Evolutionary conservation across 2,113 vertebrate species (phyloP), one percentile per base, ranked within the genome.

Genomic region (Gila orcuttii): DNA sequence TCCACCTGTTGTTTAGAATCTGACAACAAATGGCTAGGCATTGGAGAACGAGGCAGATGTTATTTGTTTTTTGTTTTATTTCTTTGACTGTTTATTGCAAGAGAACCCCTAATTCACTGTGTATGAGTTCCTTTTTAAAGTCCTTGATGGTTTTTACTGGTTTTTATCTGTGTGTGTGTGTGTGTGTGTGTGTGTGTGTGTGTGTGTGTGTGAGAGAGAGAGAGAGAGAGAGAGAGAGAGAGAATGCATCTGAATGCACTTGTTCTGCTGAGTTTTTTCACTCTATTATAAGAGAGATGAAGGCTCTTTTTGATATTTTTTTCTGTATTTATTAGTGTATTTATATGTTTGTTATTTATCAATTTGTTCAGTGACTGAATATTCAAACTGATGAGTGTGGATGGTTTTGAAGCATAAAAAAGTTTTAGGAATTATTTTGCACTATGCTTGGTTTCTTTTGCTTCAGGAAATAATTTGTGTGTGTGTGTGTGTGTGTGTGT

Each of bases 341-440:
- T 55, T 71, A 71, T 82, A 62, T 85, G 71, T 60, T 21, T 91
- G 91, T 91, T 86, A 90, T 93, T 92, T 92, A 77, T 93, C 23
- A 31, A 57, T 75, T 76, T 78, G 90, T 85, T 90, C 85, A 69
- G 60, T 86, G 88, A 73, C 60, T 91, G 89, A 62, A 19, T 87
- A 89, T 82, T 84, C 2, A 79, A 62, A 78, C 59, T 76, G 73
- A 89, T 86, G 82, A 82, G 89, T 90, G 85, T 87, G 86, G 82
- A 85, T 85, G 78, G 87, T 21, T 50, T 66, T 90, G 42, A 88
- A 91, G 90, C 92, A 92, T 88, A 77, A 92, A 92, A 90, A 87
- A 88, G 90, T 87, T 90, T 89, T 91, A 85, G 87, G 87, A 90
- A 92, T 91, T 36, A 91, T 93, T 92, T 94, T 93, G 91, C 91